Conservation (phyloP, 2,888 invertebrate genomes). For the Ormyrus pomaceus region DNA sequence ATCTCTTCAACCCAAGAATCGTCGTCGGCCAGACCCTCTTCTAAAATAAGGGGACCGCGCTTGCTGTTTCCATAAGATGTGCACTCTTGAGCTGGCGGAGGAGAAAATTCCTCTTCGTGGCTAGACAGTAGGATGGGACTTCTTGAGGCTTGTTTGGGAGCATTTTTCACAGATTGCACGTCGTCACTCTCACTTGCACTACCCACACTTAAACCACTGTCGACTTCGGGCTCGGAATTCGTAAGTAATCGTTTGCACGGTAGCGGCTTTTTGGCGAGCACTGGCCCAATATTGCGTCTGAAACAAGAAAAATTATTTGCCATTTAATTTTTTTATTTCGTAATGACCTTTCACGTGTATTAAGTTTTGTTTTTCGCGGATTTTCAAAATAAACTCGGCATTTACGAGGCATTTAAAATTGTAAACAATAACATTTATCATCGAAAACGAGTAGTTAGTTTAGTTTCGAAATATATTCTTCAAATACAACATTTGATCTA, state of each 20-base stretch:
- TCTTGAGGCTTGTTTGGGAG: conserved; percentile 57
- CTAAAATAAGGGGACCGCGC: conserved; percentile 83
- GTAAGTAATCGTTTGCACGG: conserved; percentile 68
- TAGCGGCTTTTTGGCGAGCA: conserved; percentile 67
- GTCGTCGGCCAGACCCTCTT: conserved; percentile 92
- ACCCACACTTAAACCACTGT: conserved; percentile 71
- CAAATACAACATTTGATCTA: too few species aligned
- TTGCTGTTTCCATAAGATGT: conserved; percentile 67
- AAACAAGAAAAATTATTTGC: conserved; percentile 41
- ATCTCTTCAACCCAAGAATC: conserved; percentile 95
- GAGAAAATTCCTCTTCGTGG: conserved; percentile 42
- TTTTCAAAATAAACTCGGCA: too few species aligned
- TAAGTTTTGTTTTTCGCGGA: too few species aligned
- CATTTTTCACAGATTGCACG: conserved; percentile 68
- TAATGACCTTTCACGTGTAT: too few species aligned
- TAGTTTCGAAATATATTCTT: too few species aligned
- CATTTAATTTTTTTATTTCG: too few species aligned
- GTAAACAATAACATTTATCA: too few species aligned
- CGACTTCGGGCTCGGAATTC: conserved; percentile 66
- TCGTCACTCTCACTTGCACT: conserved; percentile 73
- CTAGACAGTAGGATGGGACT: conserved; percentile 10
- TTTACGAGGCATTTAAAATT: too few species aligned
- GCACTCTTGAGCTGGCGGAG: conserved; percentile 50
- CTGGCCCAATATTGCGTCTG: conserved; percentile 61
- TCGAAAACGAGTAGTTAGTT: too few species aligned